phyloP scores from a whole-genome alignment of 2,797 vertebrate genomes.

The Psittacula derbiana region DNA sequence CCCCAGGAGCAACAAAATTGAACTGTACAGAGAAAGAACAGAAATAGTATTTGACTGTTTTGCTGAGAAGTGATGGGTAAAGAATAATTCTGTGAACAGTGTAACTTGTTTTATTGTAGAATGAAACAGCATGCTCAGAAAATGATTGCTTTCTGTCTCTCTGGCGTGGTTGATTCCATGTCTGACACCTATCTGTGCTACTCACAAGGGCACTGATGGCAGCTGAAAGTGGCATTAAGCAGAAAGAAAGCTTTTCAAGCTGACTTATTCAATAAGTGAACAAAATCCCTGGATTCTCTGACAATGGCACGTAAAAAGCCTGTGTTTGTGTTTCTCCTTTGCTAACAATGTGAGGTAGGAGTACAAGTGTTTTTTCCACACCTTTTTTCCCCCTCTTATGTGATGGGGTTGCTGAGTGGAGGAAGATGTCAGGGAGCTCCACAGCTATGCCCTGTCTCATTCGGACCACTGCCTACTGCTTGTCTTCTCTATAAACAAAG shows the following conservation, averaged over 20 bases:
- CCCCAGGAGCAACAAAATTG: not conserved
- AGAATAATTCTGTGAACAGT: not conserved
- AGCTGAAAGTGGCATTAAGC: constrained; percentile 24
- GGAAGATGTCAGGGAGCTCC: not conserved
- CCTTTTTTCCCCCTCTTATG: fast-evolving
- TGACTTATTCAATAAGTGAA: constrained; percentile 2
- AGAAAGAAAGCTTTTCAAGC: not conserved
- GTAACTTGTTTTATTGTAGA: not conserved
- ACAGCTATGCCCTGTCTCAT: fast-evolving
- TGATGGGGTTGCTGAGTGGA: fast-evolving
- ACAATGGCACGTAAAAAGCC: not conserved
- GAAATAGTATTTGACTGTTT: not conserved
- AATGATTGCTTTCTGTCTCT: not conserved
- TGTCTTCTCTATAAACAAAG: not conserved
- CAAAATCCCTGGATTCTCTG: not conserved
- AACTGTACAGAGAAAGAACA: not conserved
- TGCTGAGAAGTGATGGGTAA: not conserved
- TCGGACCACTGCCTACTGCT: not conserved
- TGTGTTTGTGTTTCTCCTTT: not conserved
- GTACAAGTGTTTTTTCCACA: not conserved
- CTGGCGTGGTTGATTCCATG: not conserved
- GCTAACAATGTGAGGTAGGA: not conserved
- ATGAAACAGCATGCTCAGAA: constrained; percentile 3
- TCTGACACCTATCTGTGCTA: constrained; percentile 2
- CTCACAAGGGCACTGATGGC: not conserved